These are phyloP conservation scores for Anniella stebbinsi DNA, from an alignment of 2,797 vertebrate species.

Conservation along the genomic window DNA sequence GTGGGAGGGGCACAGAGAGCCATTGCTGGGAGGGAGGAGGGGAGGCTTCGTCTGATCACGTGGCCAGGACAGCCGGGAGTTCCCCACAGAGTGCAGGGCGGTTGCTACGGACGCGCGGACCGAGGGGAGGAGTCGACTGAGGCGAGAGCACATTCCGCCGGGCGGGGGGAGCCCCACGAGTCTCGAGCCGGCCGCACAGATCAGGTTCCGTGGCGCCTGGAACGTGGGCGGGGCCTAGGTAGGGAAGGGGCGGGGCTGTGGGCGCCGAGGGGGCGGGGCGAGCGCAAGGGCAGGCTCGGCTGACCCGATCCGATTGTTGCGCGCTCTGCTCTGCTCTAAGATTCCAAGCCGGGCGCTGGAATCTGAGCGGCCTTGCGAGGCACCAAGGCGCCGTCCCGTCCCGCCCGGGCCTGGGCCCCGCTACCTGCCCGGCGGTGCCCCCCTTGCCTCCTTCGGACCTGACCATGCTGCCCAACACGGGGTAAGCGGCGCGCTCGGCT, in stretches of 20 bases:
- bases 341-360: neutral
- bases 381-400: neutral
- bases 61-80: neutral
- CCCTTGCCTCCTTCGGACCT: neutral
- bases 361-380: slow-evolving; percentile 1
- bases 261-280: neutral
- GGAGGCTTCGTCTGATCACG: neutral
- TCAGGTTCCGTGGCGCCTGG: neutral
- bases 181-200: no score
- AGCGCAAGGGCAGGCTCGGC: neutral
- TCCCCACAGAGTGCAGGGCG: neutral
- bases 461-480: slow-evolving; percentile 68
- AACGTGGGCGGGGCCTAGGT: neutral
- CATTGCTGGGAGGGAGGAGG: neutral
- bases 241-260: neutral
- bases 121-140: neutral
- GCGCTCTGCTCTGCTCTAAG: neutral
- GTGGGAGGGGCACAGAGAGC: neutral
- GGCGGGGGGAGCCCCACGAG: neutral
- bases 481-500: slow-evolving; percentile 50
- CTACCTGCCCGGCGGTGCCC: neutral
- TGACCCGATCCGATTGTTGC: slow-evolving; percentile 25
- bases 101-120: slow-evolving; percentile 25
- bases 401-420: neutral
- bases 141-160: neutral